A percentile compares a stretch with the other conserved stretches of the same genome.
Conservation (phyloP, 2,113 vertebrate genomes). For the Furnarius figulus region DNA sequence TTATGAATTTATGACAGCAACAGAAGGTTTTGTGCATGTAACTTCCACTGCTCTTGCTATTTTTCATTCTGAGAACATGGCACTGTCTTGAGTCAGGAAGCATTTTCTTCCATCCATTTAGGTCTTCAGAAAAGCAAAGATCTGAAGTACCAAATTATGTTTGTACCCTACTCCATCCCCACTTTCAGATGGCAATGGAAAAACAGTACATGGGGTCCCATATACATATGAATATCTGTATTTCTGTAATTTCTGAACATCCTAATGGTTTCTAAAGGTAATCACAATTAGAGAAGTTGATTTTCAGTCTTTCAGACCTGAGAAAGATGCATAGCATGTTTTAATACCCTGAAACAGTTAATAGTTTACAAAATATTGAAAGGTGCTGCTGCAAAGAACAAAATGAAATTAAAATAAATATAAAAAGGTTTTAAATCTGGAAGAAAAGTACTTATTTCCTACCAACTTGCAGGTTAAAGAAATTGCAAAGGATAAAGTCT, state of each 20-base stretch:
- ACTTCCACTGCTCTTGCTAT: background rate
- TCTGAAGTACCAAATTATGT: background rate
- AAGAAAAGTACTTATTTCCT: background rate
- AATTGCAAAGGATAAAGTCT: background rate
- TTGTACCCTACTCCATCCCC: background rate
- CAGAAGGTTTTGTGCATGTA: background rate
- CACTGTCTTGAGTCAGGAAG: background rate
- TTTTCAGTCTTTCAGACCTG: background rate
- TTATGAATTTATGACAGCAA: background rate
- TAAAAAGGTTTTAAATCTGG: background rate
- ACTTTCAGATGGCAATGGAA: background rate
- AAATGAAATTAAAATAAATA: background rate
- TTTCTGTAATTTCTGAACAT: background rate
- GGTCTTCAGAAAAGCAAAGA: background rate
- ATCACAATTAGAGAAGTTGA: background rate
- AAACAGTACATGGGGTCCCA: background rate
- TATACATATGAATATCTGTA: background rate
- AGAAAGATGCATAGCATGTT: background rate
- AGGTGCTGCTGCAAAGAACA: background rate
- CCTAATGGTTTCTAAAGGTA: background rate
- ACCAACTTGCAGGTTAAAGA: background rate
- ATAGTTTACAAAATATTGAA: background rate
- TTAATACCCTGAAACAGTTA: background rate
- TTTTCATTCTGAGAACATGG: background rate
- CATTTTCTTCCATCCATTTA: background rate